Conservation (phyloP, 1,140 invertebrate genomes). For the Marisa cornuarietis region DNA sequence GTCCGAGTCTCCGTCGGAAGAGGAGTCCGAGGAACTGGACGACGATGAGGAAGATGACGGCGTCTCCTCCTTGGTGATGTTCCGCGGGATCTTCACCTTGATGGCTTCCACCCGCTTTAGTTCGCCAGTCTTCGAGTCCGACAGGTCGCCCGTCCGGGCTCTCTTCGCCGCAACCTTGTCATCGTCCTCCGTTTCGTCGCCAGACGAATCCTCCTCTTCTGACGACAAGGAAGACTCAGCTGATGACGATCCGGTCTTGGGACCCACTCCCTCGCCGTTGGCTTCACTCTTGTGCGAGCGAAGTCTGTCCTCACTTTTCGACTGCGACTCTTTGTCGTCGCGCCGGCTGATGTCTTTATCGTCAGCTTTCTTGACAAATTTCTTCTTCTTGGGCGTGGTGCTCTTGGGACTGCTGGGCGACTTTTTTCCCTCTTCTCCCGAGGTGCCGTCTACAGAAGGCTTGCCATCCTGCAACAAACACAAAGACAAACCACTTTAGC, state of each 20-base stretch:
- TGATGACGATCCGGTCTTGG: not conserved
- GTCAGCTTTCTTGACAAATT: conserved; percentile 1
- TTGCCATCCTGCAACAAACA: conserved; percentile 13
- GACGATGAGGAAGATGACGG: conserved; percentile 8
- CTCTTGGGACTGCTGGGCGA: not conserved
- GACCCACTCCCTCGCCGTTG: not conserved
- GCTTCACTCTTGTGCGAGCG: not conserved
- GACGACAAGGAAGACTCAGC: conserved; percentile 17
- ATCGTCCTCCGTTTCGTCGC: conserved; percentile 5
- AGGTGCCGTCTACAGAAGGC: not conserved
- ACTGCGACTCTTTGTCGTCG: not conserved
- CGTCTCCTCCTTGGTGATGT: not conserved
- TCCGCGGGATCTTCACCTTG: conserved; percentile 21
- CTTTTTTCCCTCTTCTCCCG: conserved; percentile 16
- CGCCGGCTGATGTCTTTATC: not conserved
- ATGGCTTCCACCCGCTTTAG: conserved; percentile 22
- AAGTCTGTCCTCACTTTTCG: not conserved
- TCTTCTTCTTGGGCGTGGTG: conserved; percentile 11
- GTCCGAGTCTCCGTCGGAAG: not conserved
- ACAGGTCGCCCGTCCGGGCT: not conserved
- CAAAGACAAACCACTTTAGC: too few relatives aligned
- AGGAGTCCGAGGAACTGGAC: conserved; percentile 3
- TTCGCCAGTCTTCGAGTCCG: not conserved
- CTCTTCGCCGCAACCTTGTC: conserved; percentile 8
- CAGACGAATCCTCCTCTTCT: conserved; percentile 2